Evolutionary conservation across 2,113 vertebrate genomes (phyloP).

Genomic region (Motacilla tschutschensis): DNA sequence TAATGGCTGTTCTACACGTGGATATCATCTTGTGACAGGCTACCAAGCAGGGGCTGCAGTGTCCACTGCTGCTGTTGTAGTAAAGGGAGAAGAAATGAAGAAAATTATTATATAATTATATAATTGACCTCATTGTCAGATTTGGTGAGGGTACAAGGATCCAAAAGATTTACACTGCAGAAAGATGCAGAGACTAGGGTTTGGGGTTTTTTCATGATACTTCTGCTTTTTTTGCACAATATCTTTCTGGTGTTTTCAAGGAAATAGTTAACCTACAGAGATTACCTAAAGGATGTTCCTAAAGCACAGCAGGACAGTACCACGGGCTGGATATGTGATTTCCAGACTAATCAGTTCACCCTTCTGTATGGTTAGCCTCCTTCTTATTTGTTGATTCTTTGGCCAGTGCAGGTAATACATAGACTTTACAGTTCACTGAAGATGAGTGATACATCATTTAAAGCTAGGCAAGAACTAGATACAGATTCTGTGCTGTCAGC

Average conservation of each 20-base stretch:
- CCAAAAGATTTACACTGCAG: background rate
- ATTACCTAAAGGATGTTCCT: background rate
- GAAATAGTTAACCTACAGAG: background rate
- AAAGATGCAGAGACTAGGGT: background rate
- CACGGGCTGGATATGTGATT: background rate
- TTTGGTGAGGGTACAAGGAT: background rate
- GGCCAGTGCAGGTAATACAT: background rate
- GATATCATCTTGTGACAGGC: background rate
- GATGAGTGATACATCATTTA: conserved; percentile 21
- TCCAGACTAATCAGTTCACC: background rate
- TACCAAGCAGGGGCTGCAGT: background rate
- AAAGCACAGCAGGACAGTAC: background rate
- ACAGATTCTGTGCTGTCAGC: background rate
- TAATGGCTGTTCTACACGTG: background rate
- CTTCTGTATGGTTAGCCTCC: background rate
- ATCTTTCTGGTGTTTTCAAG: background rate
- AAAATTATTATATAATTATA: background rate
- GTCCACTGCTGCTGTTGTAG: background rate
- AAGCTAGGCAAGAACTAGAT: background rate
- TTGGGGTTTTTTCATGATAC: background rate
- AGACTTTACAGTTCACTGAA: background rate
- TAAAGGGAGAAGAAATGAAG: background rate
- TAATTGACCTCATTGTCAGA: background rate
- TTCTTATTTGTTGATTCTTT: background rate
- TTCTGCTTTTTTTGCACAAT: background rate